Percentiles rank a stretch among this genome's conserved stretches.
Conservation (phyloP, 2,888 invertebrate genomes). For the Helicoverpa assulta region DNA sequence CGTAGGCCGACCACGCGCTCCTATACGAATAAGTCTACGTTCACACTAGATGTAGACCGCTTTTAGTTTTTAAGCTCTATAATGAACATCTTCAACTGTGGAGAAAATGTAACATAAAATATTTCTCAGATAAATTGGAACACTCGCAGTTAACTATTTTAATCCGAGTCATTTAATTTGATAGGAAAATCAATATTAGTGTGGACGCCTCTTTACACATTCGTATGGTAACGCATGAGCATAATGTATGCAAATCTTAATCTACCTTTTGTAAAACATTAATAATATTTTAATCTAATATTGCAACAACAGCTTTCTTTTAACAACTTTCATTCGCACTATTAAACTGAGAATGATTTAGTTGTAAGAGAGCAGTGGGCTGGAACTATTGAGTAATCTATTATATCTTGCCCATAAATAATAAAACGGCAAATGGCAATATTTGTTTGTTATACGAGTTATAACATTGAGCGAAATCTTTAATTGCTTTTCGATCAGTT, state of each 20-base stretch:
- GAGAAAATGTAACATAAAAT: background rate
- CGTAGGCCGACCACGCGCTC: conserved; percentile 66
- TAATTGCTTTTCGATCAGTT: conserved; percentile 64
- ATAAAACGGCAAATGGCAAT: conserved; percentile 61
- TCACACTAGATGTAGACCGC: conserved; percentile 33
- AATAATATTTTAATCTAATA: conserved; percentile 70
- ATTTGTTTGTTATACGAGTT: conserved; percentile 62
- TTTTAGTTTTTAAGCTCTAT: background rate
- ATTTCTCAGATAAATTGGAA: background rate
- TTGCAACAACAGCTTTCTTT: conserved; percentile 69
- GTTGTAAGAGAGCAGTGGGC: conserved; percentile 62
- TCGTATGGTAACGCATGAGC: conserved; percentile 50
- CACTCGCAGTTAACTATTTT: background rate
- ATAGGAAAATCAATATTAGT: background rate
- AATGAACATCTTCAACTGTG: background rate
- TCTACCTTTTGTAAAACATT: conserved; percentile 69
- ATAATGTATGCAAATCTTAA: conserved; percentile 75
- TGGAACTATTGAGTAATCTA: conserved; percentile 63
- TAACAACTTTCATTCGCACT: conserved; percentile 73
- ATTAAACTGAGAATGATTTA: conserved; percentile 67
- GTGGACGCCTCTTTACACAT: conserved; percentile 37
- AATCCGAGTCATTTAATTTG: background rate
- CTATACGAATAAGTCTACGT: conserved; percentile 47
- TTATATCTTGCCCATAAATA: conserved; percentile 63
- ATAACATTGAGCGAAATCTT: conserved; percentile 63